These are phyloP conservation scores for Psephotus haematonotus DNA, from an alignment of 2,113 vertebrate genomes.

Conservation along the genomic window DNA sequence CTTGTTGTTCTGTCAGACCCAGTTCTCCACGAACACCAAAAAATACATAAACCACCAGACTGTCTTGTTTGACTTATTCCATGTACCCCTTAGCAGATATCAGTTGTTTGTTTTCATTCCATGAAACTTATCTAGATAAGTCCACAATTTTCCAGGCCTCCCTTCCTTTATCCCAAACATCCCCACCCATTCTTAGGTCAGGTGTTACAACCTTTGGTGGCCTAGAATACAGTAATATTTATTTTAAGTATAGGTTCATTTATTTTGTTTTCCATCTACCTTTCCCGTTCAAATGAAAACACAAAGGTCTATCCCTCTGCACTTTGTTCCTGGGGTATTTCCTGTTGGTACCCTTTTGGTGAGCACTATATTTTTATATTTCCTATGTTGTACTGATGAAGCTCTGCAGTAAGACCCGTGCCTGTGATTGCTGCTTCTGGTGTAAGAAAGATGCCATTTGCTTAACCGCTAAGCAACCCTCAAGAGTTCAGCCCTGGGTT, in stretches of 20 bases:
- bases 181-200: slow-evolving; percentile 62
- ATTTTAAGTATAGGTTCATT: slow-evolving; percentile 49
- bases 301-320: slow-evolving; percentile 9
- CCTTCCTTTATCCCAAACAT: slow-evolving; percentile 66
- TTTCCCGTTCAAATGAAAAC: slow-evolving; percentile 68
- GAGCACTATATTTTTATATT: slow-evolving; percentile 4
- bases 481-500: neutral
- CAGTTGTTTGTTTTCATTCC: slow-evolving; percentile 54
- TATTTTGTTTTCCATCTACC: slow-evolving; percentile 69
- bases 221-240: slow-evolving; percentile 18
- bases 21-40: neutral
- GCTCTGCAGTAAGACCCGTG: neutral
- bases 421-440: neutral
- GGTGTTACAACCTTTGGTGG: slow-evolving; percentile 35
- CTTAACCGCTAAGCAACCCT: neutral
- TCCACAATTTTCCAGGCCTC: slow-evolving; percentile 50
- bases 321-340: slow-evolving; percentile 19
- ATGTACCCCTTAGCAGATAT: neutral
- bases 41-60: neutral
- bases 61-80: neutral
- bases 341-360: neutral
- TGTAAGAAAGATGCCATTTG: neutral
- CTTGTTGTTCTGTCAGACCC: neutral
- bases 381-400: neutral
- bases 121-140: slow-evolving; percentile 51